Evolutionary conservation across 2,113 vertebrate species (phyloP).

Genomic region (Fulica atra): DNA sequence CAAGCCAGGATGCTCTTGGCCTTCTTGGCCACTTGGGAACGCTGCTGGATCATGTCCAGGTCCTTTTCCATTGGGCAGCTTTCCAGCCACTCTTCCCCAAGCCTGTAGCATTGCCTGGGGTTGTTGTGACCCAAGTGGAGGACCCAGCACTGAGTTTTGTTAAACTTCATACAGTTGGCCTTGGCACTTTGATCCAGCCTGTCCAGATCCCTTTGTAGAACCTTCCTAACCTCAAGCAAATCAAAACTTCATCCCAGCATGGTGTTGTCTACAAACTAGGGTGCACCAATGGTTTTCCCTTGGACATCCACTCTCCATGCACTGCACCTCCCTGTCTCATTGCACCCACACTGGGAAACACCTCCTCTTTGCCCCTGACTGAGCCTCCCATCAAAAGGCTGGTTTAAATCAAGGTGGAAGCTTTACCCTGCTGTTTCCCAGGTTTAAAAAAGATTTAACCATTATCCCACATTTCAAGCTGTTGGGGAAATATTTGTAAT

Average conservation of each 20-base stretch:
- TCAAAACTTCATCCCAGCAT: rapidly evolving
- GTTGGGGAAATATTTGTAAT: rapidly evolving
- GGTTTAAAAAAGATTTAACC: not conserved
- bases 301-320: not conserved
- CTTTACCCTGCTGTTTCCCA: not conserved
- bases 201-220: not conserved
- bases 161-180: not conserved
- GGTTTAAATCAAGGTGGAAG: not conserved
- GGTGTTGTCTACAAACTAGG: not conserved
- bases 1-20: not conserved
- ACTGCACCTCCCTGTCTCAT: rapidly evolving
- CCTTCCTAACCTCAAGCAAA: not conserved
- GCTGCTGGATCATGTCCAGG: too few species aligned
- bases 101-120: rapidly evolving
- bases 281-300: not conserved
- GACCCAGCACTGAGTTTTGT: rapidly evolving
- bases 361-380: rapidly evolving
- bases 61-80: rapidly evolving
- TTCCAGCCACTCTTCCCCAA: not conserved
- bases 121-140: not conserved
- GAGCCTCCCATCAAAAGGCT: not conserved
- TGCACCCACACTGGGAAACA: rapidly evolving
- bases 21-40: too few species aligned
- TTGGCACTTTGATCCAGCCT: rapidly evolving
- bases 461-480: not conserved